Evolutionary conservation across 2,797 vertebrate genomes (phyloP).

Genomic region (Poecilia picta): DNA sequence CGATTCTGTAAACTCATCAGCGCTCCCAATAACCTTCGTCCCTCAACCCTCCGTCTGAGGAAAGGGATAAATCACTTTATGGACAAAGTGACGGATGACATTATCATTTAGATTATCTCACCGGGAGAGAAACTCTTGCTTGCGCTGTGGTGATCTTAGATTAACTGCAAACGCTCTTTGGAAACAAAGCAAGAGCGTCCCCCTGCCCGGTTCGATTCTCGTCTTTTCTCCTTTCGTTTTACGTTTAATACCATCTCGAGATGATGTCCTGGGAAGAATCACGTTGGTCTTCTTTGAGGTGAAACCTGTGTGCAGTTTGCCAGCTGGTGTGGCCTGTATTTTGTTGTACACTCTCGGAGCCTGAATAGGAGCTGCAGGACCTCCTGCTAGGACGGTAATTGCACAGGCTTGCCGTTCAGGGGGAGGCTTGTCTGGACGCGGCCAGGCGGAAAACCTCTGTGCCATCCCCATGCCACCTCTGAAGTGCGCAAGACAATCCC

Average conservation of each 20-base stretch:
- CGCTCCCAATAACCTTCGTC: conserved; percentile 76
- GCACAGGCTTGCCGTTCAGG: conserved; percentile 90
- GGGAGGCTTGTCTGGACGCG: conserved; percentile 94
- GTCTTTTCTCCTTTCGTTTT: conserved; percentile 52
- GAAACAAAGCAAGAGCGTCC: conserved; percentile 55
- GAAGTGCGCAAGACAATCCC: conserved; percentile 89
- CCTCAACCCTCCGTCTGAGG: conserved; percentile 52
- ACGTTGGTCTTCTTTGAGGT: conserved; percentile 71
- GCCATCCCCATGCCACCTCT: conserved; percentile 98
- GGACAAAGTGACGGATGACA: conserved; percentile 94
- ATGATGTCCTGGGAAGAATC: conserved; percentile 67
- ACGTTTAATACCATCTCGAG: conserved; percentile 38
- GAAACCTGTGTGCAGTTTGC: conserved; percentile 86
- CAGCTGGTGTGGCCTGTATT: conserved; percentile 98
- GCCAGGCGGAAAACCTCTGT: conserved; percentile 96
- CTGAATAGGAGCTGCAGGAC: conserved; percentile 91
- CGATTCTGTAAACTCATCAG: conserved; percentile 99
- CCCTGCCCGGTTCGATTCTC: conserved; percentile 39
- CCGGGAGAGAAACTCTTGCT: conserved; percentile 87
- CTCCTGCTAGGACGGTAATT: conserved; percentile 97
- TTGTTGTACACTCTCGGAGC: conserved; percentile 89
- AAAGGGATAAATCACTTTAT: conserved; percentile 79
- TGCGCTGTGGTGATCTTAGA: conserved; percentile 72
- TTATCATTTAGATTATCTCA: conserved; percentile 99
- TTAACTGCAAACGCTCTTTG: conserved; percentile 58